These are phyloP conservation scores for Zygothrica quintamaculata DNA, from an alignment of 2,888 invertebrate species.

Conservation along the genomic window DNA sequence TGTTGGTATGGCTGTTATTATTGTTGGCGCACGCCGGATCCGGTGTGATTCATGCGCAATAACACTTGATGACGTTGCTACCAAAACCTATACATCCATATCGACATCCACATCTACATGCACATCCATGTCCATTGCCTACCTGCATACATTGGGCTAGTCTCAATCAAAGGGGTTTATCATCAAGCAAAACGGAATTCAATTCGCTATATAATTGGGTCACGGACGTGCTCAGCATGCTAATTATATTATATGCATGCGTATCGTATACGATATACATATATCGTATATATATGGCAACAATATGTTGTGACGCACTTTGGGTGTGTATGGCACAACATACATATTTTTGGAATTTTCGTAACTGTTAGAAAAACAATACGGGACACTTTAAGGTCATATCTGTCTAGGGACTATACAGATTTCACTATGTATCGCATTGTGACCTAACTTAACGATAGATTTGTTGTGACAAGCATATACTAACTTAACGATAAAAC, in stretches of 20 bases:
- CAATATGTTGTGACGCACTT: too few species aligned
- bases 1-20: not conserved
- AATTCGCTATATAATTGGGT: constrained; percentile 56
- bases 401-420: too few species aligned
- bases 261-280: constrained; percentile 63
- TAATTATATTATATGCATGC: constrained; percentile 59
- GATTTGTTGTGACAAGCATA: too few species aligned
- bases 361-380: not conserved
- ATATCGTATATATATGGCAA: too few species aligned
- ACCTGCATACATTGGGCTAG: constrained; percentile 35
- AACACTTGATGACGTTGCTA: constrained; percentile 55
- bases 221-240: constrained; percentile 78
- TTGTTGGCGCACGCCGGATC: constrained; percentile 52
- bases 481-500: too few species aligned
- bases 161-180: constrained; percentile 21
- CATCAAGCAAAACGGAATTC: constrained; percentile 43
- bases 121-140: constrained; percentile 21
- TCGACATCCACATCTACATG: too few species aligned
- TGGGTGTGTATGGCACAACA: not conserved
- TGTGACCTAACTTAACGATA: too few species aligned
- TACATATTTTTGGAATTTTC: not conserved
- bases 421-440: too few species aligned
- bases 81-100: too few species aligned
- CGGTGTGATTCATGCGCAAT: constrained; percentile 62
- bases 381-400: not conserved